Base-by-base conservation (phyloP, 2,797 vertebrate genomes). In the Cryptoblepharus egeriae region DNA sequence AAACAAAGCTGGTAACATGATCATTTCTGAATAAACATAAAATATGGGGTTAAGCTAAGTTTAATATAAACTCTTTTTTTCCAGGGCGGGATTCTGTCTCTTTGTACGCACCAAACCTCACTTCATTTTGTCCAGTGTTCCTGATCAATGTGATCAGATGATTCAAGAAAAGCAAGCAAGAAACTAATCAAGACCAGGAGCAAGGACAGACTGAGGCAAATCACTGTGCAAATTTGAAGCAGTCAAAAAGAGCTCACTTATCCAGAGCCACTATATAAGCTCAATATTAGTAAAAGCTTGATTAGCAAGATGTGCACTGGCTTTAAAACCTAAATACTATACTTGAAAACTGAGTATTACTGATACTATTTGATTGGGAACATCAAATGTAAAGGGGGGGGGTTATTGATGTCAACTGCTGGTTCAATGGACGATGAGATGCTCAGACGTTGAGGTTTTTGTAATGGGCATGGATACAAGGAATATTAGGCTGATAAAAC, bases 101-200 rank as follows among this genome's bases (percentile, higher is more conserved):
- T 92, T 91, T 85, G 90, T 85, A 90, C 90, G 86, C 20, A n/a
- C 89, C 32, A 90, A 81, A 88, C 89, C 81, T 91, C 69, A 90
- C 89, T 88, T 91, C 91, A 90, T 83, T 90, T 79, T 89, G 93
- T 92, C 90, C 90, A 85, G 72, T 65, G 20, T 91, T 89, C 84
- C 94, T 91, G 93, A 95, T 95, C 95, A 96, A 95, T 95, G 93
- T 96, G 95, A 96, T 94, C 91, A 89, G 94, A 70, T 73, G 82
- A 92, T 80, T 90, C 82, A 69, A 85, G 85, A 84, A 87, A 83
- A 88, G 89, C 37, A 87, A 85, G 82, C 79, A 79, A 89, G 89
- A 58, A 71, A 52, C n/a, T n/a, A n/a, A 81, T 79, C 57, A 67
- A 89, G 86, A 74, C 2, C 88, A 87, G 49, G 91, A 90, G 92